phyloP scores from a whole-genome alignment of 1,140 invertebrate genomes.

The Penaeus chinensis region DNA sequence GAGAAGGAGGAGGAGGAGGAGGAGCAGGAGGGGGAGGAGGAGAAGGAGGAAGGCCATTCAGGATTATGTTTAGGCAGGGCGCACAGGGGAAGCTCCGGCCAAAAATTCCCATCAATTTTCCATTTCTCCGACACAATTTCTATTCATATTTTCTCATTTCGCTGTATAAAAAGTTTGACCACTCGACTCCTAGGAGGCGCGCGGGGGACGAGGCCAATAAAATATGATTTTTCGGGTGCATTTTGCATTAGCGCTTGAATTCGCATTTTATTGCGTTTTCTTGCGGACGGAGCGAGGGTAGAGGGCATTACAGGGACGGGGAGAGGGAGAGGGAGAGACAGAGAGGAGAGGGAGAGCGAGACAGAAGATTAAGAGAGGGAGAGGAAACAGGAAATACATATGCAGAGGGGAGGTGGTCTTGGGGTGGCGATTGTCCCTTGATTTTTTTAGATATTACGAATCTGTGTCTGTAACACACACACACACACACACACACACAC shows the following conservation, averaged over 20 bases:
- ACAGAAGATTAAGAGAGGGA: not conserved
- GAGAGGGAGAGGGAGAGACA: constrained; percentile 15
- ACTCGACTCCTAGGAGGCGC: constrained; percentile 58
- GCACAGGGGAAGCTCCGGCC: constrained; percentile 20
- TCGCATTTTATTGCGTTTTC: constrained; percentile 56
- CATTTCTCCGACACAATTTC: constrained; percentile 61
- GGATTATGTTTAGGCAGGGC: constrained; percentile 56
- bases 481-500: constrained; percentile 32
- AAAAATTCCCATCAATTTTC: constrained; percentile 60
- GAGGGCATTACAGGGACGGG: not conserved
- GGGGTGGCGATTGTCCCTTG: constrained; percentile 10
- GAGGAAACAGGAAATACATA: constrained; percentile 7
- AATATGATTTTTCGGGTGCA: constrained; percentile 59
- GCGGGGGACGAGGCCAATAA: constrained; percentile 41
- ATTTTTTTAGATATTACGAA: not conserved
- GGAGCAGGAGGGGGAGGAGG: not conserved
- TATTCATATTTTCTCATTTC: constrained; percentile 62
- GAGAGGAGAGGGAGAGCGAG: constrained; percentile 4
- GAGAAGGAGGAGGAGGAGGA: not conserved
- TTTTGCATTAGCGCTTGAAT: constrained; percentile 58
- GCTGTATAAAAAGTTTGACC: constrained; percentile 60
- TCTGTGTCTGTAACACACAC: not conserved
- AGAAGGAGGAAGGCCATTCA: constrained; percentile 6
- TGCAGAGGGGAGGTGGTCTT: not conserved
- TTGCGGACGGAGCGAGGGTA: not conserved